Evolutionary conservation across 2,888 invertebrate species (phyloP).

Genomic region (Lypha dubia): DNA sequence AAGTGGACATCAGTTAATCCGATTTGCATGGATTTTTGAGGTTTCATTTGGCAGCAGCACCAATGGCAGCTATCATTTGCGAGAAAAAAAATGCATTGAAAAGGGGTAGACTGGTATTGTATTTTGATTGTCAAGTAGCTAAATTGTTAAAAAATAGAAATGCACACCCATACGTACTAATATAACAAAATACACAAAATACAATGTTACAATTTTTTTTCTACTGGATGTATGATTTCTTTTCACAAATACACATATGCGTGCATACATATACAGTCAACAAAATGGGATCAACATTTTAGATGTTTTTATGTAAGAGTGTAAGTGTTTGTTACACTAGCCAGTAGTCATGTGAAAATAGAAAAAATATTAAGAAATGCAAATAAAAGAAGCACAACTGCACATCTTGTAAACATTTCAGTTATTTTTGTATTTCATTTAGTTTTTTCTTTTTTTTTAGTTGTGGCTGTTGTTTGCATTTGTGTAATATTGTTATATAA

Average conservation of each 20-base stretch:
- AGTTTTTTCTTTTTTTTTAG: no score
- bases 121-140: conserved; percentile 42
- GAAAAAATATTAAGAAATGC: neutral
- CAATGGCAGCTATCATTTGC: conserved; percentile 42
- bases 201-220: neutral
- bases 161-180: neutral
- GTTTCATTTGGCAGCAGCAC: conserved; percentile 58
- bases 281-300: conserved; percentile 11
- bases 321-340: conserved; percentile 3
- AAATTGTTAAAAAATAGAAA: conserved; percentile 14
- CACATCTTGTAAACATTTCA: conserved; percentile 62
- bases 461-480: conserved; percentile 66
- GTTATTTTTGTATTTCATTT: conserved; percentile 64
- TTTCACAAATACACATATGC: neutral
- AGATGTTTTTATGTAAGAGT: neutral
- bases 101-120: conserved; percentile 2
- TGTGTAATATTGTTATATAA: conserved; percentile 38
- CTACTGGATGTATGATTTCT: neutral
- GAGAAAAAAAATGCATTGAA: conserved; percentile 28
- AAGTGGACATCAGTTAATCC: conserved; percentile 80
- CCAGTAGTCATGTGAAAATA: conserved; percentile 15
- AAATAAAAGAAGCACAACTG: conserved; percentile 9
- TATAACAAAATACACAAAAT: neutral
- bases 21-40: conserved; percentile 82
- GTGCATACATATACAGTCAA: neutral